These are phyloP conservation scores for Porites evermanni DNA, from an alignment of 92 coral and sea anemone species.

Conservation along the genomic window DNA sequence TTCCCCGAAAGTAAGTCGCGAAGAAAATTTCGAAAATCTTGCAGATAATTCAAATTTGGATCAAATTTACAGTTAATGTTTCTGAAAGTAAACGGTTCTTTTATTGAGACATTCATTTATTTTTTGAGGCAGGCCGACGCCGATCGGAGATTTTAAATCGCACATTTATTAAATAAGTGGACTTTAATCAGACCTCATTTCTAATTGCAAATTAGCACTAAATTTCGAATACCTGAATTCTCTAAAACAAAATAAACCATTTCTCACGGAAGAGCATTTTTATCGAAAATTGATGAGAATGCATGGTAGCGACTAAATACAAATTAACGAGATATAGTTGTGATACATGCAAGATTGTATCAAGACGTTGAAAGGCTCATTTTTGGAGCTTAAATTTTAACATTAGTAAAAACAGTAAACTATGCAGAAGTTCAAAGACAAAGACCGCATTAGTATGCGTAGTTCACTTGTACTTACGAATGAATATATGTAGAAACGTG, in stretches of 20 bases:
- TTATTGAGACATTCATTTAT: background rate
- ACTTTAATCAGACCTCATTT: background rate
- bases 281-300: background rate
- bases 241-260: background rate
- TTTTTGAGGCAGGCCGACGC: too few relatives aligned
- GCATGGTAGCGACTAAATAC: too few relatives aligned
- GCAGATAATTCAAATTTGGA: too few relatives aligned
- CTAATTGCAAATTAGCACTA: background rate
- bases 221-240: background rate
- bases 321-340: background rate
- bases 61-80: too few relatives aligned
- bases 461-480: background rate
- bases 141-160: too few relatives aligned
- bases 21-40: too few relatives aligned
- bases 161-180: background rate
- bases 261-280: background rate
- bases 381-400: background rate
- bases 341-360: too few relatives aligned
- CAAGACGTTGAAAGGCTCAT: background rate
- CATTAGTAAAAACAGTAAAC: background rate
- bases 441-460: background rate
- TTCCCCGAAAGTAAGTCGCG: background rate
- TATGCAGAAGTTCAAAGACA: too few relatives aligned
- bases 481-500: background rate
- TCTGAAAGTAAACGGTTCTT: background rate